Evolutionary conservation across 2,888 invertebrate genomes (phyloP).

Genomic region (Epistrophe grossulariae): DNA sequence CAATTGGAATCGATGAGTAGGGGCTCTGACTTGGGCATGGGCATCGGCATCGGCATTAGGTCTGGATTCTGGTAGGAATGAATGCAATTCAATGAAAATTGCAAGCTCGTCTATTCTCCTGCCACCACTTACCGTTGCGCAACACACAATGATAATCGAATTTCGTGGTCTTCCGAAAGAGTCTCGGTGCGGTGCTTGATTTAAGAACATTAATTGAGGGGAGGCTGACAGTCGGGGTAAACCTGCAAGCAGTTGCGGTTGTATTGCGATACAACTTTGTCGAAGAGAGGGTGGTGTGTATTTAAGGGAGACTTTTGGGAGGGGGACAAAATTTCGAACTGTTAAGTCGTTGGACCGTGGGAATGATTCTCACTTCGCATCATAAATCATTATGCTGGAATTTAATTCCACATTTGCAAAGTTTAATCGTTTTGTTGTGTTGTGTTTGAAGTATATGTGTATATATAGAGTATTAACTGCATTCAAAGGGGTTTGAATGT

Average conservation of each 20-base stretch:
- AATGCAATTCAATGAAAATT: slow-evolving; percentile 63
- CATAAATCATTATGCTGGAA: slow-evolving; percentile 47
- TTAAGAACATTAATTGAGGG: slow-evolving; percentile 62
- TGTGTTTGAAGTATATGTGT: background rate
- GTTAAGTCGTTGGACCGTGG: slow-evolving; percentile 35
- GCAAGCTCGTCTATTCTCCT: slow-evolving; percentile 25
- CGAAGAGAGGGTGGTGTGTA: background rate
- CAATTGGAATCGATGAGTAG: slow-evolving; percentile 66
- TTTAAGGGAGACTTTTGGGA: background rate
- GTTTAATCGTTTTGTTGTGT: slow-evolving; percentile 27
- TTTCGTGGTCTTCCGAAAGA: slow-evolving; percentile 59
- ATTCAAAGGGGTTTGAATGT: background rate
- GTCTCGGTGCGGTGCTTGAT: slow-evolving; percentile 58
- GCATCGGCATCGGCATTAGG: background rate
- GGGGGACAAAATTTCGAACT: slow-evolving; percentile 19
- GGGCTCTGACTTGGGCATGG: slow-evolving; percentile 13
- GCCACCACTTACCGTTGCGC: slow-evolving; percentile 16
- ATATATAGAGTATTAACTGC: background rate
- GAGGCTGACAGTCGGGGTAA: slow-evolving; percentile 18
- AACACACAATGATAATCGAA: slow-evolving; percentile 61
- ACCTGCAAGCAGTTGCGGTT: slow-evolving; percentile 32
- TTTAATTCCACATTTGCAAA: slow-evolving; percentile 43
- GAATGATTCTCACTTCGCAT: slow-evolving; percentile 44
- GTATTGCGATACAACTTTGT: slow-evolving; percentile 21
- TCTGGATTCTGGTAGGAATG: background rate